A percentile compares a stretch with the other conserved stretches of the same genome.
These are phyloP conservation scores for Sitophilus oryzae DNA, from an alignment of 1,140 invertebrate genomes.

Conservation along the genomic window DNA sequence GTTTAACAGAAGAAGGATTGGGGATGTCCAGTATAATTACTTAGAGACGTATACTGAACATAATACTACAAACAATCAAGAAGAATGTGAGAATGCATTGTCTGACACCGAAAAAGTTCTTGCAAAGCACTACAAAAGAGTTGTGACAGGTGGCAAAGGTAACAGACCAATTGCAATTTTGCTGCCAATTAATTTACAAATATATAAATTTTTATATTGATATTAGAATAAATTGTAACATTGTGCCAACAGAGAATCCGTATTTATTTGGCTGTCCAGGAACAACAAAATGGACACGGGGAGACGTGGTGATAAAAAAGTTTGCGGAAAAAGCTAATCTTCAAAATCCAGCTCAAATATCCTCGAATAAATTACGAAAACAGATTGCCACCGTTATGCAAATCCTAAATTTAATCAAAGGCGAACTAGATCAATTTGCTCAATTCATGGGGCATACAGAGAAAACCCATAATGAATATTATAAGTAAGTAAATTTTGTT, in stretches of 20 bases:
- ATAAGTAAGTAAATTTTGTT: conserved; percentile 21
- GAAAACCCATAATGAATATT: conserved; percentile 26
- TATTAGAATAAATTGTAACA: conserved; percentile 4
- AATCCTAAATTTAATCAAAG: conserved; percentile 19
- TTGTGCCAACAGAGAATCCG: conserved; percentile 4
- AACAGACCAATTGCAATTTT: conserved; percentile 26
- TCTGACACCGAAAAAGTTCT: conserved; percentile 17
- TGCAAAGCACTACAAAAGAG: conserved; percentile 23
- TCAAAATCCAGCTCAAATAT: conserved; percentile 5
- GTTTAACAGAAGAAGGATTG: conserved; percentile 31
- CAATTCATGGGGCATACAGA: conserved; percentile 28
- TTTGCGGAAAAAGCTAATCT: conserved; percentile 16
- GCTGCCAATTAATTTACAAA: conserved; percentile 19
- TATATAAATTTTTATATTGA: conserved; percentile 18
- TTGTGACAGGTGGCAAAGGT: conserved; percentile 29
- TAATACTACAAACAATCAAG: conserved; percentile 4
- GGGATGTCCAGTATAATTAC: conserved; percentile 30
- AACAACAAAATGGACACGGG: conserved; percentile 6
- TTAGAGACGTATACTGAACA: conserved; percentile 18
- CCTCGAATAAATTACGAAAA: conserved; percentile 15
- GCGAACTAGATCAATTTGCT: conserved; percentile 19
- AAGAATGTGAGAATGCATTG: conserved; percentile 21
- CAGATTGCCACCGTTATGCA: conserved; percentile 24
- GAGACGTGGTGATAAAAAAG: conserved; percentile 14
- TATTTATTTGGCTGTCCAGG: conserved; percentile 21